Evolutionary conservation across 2,888 invertebrate genomes (phyloP).

Genomic region (Drosophila niveifrons): DNA sequence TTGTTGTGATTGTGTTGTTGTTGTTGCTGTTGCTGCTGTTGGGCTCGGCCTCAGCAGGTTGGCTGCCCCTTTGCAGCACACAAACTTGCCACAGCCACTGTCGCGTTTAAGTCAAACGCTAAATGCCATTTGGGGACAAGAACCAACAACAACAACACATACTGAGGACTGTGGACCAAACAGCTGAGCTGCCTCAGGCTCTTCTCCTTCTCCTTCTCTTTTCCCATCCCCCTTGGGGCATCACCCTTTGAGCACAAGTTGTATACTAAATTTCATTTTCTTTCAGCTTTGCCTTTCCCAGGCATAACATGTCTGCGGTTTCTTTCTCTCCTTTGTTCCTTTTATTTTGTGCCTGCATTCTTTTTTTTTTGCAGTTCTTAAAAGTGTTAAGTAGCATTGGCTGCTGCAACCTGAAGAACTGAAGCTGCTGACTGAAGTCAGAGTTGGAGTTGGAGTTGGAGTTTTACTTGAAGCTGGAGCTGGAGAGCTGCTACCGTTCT

Average conservation of each 20-base stretch:
- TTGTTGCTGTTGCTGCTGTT: constrained; percentile 28
- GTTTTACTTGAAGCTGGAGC: constrained; percentile 2
- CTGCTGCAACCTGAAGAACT: constrained; percentile 25
- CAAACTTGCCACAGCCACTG: constrained; percentile 49
- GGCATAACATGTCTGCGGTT: constrained; percentile 62
- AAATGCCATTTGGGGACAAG: constrained; percentile 76
- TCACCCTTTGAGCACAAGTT: background rate
- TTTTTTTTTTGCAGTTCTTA: constrained; percentile 26
- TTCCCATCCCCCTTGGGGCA: background rate
- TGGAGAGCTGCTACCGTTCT: constrained; percentile 34
- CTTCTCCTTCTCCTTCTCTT: background rate
- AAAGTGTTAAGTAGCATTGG: constrained; percentile 57
- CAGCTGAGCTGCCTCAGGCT: constrained; percentile 62
- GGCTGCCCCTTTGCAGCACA: background rate
- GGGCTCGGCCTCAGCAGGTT: constrained; percentile 74
- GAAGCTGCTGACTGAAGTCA: constrained; percentile 1
- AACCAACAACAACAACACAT: constrained; percentile 9
- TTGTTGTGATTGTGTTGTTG: constrained; percentile 26
- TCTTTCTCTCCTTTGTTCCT: constrained; percentile 16
- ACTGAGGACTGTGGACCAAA: constrained; percentile 41
- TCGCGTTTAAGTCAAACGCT: constrained; percentile 74
- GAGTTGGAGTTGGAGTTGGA: constrained; percentile 15
- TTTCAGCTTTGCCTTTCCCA: constrained; percentile 45
- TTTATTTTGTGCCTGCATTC: constrained; percentile 14
- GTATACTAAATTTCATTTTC: constrained; percentile 58